Base-by-base conservation (phyloP, 2,113 vertebrate species). In the Oreochromis niloticus region DNA sequence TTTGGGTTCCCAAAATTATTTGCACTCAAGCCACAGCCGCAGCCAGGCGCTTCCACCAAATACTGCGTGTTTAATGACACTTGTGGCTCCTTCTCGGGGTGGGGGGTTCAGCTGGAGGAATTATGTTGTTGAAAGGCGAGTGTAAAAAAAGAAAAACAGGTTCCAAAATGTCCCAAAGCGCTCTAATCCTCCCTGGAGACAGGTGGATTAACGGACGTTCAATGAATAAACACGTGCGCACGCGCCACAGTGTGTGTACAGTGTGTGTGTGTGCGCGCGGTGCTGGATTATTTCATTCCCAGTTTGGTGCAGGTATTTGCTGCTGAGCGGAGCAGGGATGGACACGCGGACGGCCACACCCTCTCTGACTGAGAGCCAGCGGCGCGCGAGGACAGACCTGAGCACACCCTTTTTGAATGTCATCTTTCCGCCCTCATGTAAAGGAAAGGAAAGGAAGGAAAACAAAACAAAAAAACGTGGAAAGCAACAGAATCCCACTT, bases 121-220 rank as follows among this genome's bases (percentile, higher is more conserved):
- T 90, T 86, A 80, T 80, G 57, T 75, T 27, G 66, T 36, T 66
- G 78, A 82, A 75, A 82, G 56, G 66, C 17, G 30, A 27, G 39
- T 27, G 39, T 3, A 4, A 73, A 48, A 30, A 43, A 27, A 82
- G 4, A 36, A 59, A 50, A 84, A 5, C 13, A 17, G 36, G 57
- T 78, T 39, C 85, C 12, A 85, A 89, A 92, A 90, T 91, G 92
- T 93, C 89, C 91, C 50, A 27, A 19, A 10, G 13, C n/a, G 82
- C 91, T 71, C n/a, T 94, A 93, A 94, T 94, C 93, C 92, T 88
- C 85, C 82, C 80, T 80, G 12, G 85, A 85, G 89, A 90, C 89
- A 92, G 91, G 90, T 93, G 90, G 93, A 93, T 94, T 93, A 95
- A 63, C 7, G 87, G 81, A 54, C 71, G 27, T 39, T 84, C 71